A percentile compares a stretch with the other conserved stretches of the same genome.
These are phyloP conservation scores for Carcharodon carcharias DNA, from an alignment of 2,797 vertebrate genomes.

Conservation along the genomic window DNA sequence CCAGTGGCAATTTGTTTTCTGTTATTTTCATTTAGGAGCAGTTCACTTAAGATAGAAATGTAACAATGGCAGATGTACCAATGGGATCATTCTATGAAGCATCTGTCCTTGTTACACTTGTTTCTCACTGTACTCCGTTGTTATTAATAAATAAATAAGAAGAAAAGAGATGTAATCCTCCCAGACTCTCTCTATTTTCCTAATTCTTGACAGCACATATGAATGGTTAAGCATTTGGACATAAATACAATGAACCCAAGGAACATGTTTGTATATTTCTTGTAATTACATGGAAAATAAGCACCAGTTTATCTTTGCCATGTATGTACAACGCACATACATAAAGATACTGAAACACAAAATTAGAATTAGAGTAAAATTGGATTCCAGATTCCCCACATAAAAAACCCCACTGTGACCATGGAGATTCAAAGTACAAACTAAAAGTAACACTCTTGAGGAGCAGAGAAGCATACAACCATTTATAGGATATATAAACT, in stretches of 20 bases:
- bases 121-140: background rate
- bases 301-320: background rate
- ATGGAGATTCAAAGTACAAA: background rate
- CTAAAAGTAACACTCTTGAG: background rate
- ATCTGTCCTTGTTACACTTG: background rate
- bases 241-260: background rate
- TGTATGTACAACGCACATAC: background rate
- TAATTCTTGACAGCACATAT: background rate
- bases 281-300: background rate
- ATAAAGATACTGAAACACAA: background rate
- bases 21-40: background rate
- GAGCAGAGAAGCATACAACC: background rate
- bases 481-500: background rate
- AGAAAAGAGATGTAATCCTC: background rate
- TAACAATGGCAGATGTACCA: background rate
- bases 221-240: background rate
- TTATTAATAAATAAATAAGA: background rate
- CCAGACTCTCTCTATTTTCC: background rate
- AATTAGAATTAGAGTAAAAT: background rate
- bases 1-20: background rate
- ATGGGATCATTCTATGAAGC: background rate
- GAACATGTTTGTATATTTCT: background rate
- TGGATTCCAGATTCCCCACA: background rate
- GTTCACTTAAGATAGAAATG: background rate
- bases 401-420: background rate